These are phyloP conservation scores for Acanthurus tractus DNA, from an alignment of 2,797 vertebrate genomes.

Conservation along the genomic window DNA sequence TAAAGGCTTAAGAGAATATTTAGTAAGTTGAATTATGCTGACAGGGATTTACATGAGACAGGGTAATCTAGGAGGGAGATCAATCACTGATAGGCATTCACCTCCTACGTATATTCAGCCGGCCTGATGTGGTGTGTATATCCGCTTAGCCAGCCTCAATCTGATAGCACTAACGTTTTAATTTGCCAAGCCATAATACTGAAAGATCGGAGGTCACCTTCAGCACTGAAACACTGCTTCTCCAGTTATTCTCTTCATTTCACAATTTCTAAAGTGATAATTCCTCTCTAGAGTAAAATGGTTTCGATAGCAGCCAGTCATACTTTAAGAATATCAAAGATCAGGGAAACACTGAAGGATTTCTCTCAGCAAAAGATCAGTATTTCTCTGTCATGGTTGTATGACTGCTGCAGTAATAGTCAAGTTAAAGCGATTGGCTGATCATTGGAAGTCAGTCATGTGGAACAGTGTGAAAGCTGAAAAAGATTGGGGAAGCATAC, in stretches of 20 bases:
- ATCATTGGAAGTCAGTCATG: constrained; percentile 52
- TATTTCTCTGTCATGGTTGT: constrained; percentile 28
- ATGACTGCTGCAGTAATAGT: constrained; percentile 48
- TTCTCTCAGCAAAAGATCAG: constrained; percentile 35
- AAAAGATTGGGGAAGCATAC: constrained; percentile 25
- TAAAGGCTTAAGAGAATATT: constrained; percentile 52
- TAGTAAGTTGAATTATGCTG: constrained; percentile 53
- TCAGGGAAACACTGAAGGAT: background rate
- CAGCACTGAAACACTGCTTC: constrained; percentile 39
- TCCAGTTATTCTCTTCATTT: constrained; percentile 40
- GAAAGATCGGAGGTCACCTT: constrained; percentile 75
- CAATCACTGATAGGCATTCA: constrained; percentile 48
- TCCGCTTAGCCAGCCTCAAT: constrained; percentile 61
- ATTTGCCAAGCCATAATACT: constrained; percentile 53
- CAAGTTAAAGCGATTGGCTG: constrained; percentile 22
- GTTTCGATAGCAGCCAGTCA: constrained; percentile 23
- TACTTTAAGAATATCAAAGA: constrained; percentile 40
- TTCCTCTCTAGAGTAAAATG: constrained; percentile 32
- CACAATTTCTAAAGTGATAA: constrained; percentile 48
- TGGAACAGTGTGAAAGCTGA: constrained; percentile 49
- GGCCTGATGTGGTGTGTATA: constrained; percentile 46
- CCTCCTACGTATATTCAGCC: constrained; percentile 33
- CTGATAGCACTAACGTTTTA: constrained; percentile 62
- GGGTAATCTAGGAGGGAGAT: constrained; percentile 51
- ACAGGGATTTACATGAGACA: constrained; percentile 50